phyloP scores from a whole-genome alignment of 2,888 invertebrate species.

The Coelinius sp. region DNA sequence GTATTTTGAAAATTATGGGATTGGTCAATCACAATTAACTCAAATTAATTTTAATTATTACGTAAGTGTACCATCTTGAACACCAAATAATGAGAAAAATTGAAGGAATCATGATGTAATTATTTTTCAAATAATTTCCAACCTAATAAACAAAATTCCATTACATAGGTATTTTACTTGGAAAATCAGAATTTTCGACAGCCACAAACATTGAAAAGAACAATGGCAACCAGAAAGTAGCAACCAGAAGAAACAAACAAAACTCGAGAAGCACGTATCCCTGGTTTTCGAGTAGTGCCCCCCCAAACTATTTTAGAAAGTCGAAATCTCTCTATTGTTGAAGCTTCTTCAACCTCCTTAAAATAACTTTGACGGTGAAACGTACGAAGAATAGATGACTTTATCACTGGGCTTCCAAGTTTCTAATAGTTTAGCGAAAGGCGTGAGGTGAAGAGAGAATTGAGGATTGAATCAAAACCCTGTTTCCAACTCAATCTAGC shows the following conservation, averaged over 20 bases:
- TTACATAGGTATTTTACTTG: background rate
- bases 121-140: too few relatives aligned
- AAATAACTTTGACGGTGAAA: background rate
- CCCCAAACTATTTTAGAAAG: conserved; percentile 1
- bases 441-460: background rate
- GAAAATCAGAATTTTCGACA: background rate
- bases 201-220: background rate
- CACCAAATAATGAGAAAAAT: too few relatives aligned
- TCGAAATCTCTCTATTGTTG: conserved; percentile 4
- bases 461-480: background rate
- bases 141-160: background rate
- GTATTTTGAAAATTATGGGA: background rate
- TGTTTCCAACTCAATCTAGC: background rate
- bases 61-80: too few relatives aligned
- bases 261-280: conserved; percentile 14
- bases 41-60: too few relatives aligned
- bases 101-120: too few relatives aligned
- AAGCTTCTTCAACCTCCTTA: background rate
- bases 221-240: background rate
- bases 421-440: conserved; percentile 10
- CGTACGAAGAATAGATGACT: conserved; percentile 13
- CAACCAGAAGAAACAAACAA: background rate
- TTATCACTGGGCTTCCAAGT: background rate
- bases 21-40: too few relatives aligned
- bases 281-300: background rate